These are phyloP conservation scores for Halcyon badia DNA, from an alignment of 2,797 vertebrate species.

Conservation along the genomic window DNA sequence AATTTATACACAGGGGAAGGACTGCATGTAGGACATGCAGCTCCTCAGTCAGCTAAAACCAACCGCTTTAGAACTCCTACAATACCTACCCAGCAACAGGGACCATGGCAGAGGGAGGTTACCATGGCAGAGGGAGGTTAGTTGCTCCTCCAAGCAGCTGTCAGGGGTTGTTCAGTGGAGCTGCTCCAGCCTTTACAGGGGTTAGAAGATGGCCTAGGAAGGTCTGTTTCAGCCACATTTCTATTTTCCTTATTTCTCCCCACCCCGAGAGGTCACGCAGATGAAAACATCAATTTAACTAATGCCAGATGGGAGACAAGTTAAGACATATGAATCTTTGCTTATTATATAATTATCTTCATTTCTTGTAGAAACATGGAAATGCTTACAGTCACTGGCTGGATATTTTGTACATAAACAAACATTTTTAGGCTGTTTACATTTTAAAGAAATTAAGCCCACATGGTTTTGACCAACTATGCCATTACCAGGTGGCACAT, in stretches of 20 bases:
- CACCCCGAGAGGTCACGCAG: constrained; percentile 22
- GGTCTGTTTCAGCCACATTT: background rate
- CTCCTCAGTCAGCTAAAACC: background rate
- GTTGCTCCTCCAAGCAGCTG: background rate
- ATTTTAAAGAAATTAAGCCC: constrained; percentile 45
- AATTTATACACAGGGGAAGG: background rate
- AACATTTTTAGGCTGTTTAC: constrained; percentile 39
- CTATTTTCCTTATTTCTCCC: background rate
- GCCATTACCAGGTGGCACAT: background rate
- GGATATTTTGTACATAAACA: constrained; percentile 38
- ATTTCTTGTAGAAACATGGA: constrained; percentile 26
- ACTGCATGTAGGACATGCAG: background rate
- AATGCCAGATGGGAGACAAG: constrained; percentile 55
- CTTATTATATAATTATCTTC: constrained; percentile 42
- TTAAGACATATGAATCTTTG: constrained; percentile 51
- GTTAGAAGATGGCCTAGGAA: background rate
- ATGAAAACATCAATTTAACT: constrained; percentile 49
- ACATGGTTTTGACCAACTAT: constrained; percentile 19
- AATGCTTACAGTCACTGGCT: constrained; percentile 22
- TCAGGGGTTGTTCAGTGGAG: background rate
- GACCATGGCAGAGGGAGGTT: background rate
- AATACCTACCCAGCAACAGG: background rate
- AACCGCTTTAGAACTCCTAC: background rate
- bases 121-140: background rate
- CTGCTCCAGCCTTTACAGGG: background rate